phyloP scores from a whole-genome alignment of 2,888 invertebrate genomes.

The Euplagia quadripunctaria region DNA sequence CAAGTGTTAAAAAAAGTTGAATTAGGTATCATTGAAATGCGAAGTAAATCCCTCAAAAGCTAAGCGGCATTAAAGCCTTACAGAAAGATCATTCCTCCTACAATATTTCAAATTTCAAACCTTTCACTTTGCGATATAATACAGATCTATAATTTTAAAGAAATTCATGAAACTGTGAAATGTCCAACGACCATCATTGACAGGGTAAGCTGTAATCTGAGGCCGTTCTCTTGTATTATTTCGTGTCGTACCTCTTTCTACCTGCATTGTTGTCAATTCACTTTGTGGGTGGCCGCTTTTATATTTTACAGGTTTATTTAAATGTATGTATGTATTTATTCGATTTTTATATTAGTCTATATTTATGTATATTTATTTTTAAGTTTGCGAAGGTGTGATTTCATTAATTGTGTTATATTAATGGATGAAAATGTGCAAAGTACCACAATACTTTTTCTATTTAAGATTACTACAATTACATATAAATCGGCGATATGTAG shows the following conservation, averaged over 20 bases:
- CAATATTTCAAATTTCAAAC: conserved; percentile 29
- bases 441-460: too few relatives aligned
- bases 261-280: conserved; percentile 50
- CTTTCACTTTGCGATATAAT: conserved; percentile 57
- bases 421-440: too few relatives aligned
- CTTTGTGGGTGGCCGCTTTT: conserved; percentile 57
- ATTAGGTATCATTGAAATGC: background rate
- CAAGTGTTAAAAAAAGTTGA: background rate
- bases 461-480: too few relatives aligned
- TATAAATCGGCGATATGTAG: too few relatives aligned
- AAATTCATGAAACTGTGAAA: conserved; percentile 59
- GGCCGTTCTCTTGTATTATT: conserved; percentile 29
- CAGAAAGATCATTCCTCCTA: conserved; percentile 16
- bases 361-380: background rate
- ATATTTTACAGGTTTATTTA: conserved; percentile 1
- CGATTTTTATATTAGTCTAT: background rate
- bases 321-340: conserved; percentile 1
- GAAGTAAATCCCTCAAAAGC: background rate
- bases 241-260: conserved; percentile 45
- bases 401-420: too few relatives aligned
- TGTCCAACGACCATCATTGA: conserved; percentile 62
- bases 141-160: conserved; percentile 50
- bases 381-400: too few relatives aligned
- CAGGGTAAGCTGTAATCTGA: conserved; percentile 33
- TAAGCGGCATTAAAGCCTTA: background rate